These are phyloP conservation scores for Meloidogyne hapla DNA, from an alignment of 1,140 invertebrate species.

Conservation along the genomic window DNA sequence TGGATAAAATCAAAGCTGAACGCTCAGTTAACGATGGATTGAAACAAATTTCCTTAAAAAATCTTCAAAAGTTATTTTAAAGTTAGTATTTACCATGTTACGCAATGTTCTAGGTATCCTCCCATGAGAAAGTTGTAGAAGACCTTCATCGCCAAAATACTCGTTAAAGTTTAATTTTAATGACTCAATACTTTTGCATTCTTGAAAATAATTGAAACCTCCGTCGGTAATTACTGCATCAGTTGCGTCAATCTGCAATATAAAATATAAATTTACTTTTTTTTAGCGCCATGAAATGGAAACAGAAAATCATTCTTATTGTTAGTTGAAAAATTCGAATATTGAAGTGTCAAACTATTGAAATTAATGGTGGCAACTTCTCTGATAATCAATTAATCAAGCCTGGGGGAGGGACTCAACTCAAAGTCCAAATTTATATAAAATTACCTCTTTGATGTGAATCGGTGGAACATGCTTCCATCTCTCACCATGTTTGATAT, in stretches of 20 bases:
- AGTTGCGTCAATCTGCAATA: constrained; percentile 47
- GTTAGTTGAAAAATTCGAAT: too few relatives aligned
- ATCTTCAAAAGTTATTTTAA: neutral
- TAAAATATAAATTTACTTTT: too few relatives aligned
- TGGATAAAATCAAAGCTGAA: constrained; percentile 42
- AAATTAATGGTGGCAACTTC: too few relatives aligned
- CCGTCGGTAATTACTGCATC: constrained; percentile 58
- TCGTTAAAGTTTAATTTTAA: constrained; percentile 61
- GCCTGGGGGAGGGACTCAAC: too few relatives aligned
- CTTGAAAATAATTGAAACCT: constrained; percentile 58
- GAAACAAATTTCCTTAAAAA: constrained; percentile 54
- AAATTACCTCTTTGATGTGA: constrained; percentile 36
- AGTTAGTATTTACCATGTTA: constrained; percentile 47
- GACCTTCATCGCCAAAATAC: constrained; percentile 55
- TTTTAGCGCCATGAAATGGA: too few relatives aligned
- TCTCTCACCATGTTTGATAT: constrained; percentile 28
- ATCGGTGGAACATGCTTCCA: constrained; percentile 50
- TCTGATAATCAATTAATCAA: too few relatives aligned
- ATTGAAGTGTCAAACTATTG: too few relatives aligned
- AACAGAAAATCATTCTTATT: too few relatives aligned
- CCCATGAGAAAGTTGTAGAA: constrained; percentile 48
- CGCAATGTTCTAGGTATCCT: constrained; percentile 41
- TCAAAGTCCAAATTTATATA: too few relatives aligned
- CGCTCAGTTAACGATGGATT: constrained; percentile 52
- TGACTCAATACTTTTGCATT: constrained; percentile 47